Evolutionary conservation across 2,797 vertebrate genomes (phyloP), one percentile per base, ranked within the genome.

Genomic region (Peromyscus attwateri): DNA sequence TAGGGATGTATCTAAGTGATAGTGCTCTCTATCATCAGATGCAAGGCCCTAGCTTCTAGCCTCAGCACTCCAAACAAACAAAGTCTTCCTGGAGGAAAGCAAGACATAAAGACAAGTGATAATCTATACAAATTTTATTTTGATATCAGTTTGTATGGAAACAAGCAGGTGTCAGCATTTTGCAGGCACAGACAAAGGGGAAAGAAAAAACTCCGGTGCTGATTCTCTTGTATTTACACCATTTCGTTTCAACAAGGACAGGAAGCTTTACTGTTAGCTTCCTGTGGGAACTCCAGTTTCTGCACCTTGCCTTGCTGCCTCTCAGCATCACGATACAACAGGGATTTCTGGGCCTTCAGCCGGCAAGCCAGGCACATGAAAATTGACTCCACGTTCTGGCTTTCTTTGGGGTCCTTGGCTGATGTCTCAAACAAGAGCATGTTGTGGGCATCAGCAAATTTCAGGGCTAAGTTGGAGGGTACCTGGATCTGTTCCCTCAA

Each of bases 361-460:
- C 99, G 99, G 97, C 99, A 99, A 90, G 99, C 99, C 98, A 99
- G 98, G 85, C 99, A 99, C 99, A 99, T 99, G 98, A 99, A 99
- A 98, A 99, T 99, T 5, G 99, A 99, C 96, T 99, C 99, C 94
- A 99, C 99, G 0, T 99, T 99, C 98, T 99, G 99, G 97, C 99
- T 99, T 98, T 99, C 99, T 98, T 99, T 99, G n/a, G 99, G 99
- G 99, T 99, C 99, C 98, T 99, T 99, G 96, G 99, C 99, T 0
- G 99, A 99, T 3, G 99, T 99, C 98, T 99, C 99, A 91, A 99
- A 99, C 96, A 99, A 99, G 97, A 99, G 99, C 99, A 99, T 99
- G 98, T 99, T 99, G 98, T 99, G 99, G 97, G 99, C 98, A 0
- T 99, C 99, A 0, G 99, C 99, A 14, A 99, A 99, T 98, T 99